Base-by-base conservation (phyloP, 2,113 vertebrate species). In the Ophthalmolycus amberensis region DNA sequence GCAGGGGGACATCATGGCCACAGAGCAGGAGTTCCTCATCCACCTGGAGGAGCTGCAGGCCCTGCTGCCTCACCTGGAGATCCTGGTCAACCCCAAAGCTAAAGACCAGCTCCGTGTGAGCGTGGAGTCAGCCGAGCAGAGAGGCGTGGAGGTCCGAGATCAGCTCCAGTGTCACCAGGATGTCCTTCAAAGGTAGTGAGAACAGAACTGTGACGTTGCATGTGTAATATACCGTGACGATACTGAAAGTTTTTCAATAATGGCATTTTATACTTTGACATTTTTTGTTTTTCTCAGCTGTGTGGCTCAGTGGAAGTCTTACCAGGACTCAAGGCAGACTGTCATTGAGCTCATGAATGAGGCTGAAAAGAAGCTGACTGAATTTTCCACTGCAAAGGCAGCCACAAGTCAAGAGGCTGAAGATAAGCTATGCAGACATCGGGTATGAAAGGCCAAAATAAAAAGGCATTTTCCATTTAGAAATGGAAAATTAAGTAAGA, bases 311-410 rank as follows among this genome's bases (percentile, higher is more conserved):
- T 98, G 97, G 97, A 96, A 96, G 46, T 94, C 95, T 5, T 99
- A 98, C 80, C 97, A 99, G 89, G 95, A 95, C 75, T 91, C 95
- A 15, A 95, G 97, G 22, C 98, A 99, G 89, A 96, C 97, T 6
- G 95, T 97, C 62, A 97, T 99, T 48, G 95, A 97, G 66, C 72
- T 97, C 75, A 97, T 99, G 97, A 99, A 99, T 79, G 96, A 98
- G 6, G 95, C 95, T n/a, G 98, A 99, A 73, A 97, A 97, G 93
- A 97, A 96, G 79, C 93, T 99, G 78, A 97, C 96, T n/a, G 97
- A 96, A 76, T 99, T 99, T 90, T 98, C 96, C 22, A 93, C 97
- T 44, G 92, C 96, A 69, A 99, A 97, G 90, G 94, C 97, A 38
- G 93, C 94, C 60, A 96, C 96, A 3, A 94, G 87, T 83, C 94